These are phyloP conservation scores for Seriola aureovittata DNA, from an alignment of 2,113 vertebrate genomes.

Conservation along the genomic window DNA sequence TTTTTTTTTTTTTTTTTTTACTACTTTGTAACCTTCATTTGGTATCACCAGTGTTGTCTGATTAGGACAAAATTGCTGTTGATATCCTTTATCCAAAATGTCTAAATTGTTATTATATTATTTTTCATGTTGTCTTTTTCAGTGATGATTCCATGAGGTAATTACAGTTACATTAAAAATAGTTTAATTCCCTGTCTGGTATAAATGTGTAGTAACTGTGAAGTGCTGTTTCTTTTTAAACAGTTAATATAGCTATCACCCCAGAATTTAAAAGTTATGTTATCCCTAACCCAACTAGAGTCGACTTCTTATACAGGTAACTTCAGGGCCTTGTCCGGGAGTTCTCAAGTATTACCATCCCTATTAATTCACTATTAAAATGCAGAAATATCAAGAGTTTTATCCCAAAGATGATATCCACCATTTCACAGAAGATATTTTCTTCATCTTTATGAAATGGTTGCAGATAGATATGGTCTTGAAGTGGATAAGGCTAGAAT, in stretches of 20 bases:
- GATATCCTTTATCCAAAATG: neutral
- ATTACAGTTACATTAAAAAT: constrained; percentile 13
- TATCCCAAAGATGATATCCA: no score
- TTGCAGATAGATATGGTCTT: neutral
- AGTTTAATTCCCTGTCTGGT: constrained; percentile 10
- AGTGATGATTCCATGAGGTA: constrained; percentile 71
- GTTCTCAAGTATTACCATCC: neutral
- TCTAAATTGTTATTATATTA: neutral
- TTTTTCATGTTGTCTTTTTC: constrained; percentile 35
- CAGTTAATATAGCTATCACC: neutral
- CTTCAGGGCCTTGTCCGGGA: neutral
- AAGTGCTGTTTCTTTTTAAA: constrained; percentile 8
- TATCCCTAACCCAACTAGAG: neutral
- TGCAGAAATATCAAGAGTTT: no score
- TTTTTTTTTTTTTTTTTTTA: neutral
- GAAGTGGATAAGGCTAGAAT: neutral
- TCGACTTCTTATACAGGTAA: neutral
- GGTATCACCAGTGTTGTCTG: neutral
- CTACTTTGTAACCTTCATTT: neutral
- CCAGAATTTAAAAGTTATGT: neutral
- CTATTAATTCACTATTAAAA: neutral
- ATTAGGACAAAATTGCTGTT: neutral
- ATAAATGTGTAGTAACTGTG: constrained; percentile 14
- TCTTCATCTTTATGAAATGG: no score
- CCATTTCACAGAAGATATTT: no score